These are phyloP conservation scores for Pogonognathellus flavescens DNA, from an alignment of 1,140 invertebrate genomes.

Conservation along the genomic window DNA sequence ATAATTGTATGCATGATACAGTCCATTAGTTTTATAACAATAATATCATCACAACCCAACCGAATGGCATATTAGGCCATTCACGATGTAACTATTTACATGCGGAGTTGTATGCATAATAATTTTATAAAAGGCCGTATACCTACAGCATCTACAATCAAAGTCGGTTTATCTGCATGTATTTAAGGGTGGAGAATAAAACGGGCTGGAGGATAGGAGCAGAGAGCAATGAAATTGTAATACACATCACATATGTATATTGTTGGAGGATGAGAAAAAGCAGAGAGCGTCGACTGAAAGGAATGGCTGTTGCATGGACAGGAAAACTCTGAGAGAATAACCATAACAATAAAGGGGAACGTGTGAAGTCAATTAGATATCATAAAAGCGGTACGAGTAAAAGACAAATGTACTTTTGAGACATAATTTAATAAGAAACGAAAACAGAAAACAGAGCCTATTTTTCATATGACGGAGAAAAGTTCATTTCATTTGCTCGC, in stretches of 20 bases:
- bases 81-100: neutral
- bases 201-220: neutral
- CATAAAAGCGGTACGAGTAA: conserved; percentile 61
- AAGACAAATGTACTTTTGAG: conserved; percentile 62
- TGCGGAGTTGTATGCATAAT: neutral
- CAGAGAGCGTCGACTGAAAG: conserved; percentile 1
- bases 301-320: neutral
- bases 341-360: conserved; percentile 58
- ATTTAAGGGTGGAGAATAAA: no score
- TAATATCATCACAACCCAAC: conserved; percentile 7
- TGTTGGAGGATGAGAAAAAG: conserved; percentile 26
- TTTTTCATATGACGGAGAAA: conserved; percentile 58
- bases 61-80: neutral
- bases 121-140: neutral
- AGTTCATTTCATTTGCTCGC: conserved; percentile 46
- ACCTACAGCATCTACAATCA: neutral
- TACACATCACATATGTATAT: no score
- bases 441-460: conserved; percentile 55
- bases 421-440: conserved; percentile 61
- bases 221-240: neutral
- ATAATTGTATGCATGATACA: conserved; percentile 40
- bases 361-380: conserved; percentile 65
- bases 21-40: conserved; percentile 9
- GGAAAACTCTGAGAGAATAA: conserved; percentile 40
- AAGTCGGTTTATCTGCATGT: no score